phyloP scores from a whole-genome alignment of 2,113 vertebrate genomes.

The Pogonocichla stellata region DNA sequence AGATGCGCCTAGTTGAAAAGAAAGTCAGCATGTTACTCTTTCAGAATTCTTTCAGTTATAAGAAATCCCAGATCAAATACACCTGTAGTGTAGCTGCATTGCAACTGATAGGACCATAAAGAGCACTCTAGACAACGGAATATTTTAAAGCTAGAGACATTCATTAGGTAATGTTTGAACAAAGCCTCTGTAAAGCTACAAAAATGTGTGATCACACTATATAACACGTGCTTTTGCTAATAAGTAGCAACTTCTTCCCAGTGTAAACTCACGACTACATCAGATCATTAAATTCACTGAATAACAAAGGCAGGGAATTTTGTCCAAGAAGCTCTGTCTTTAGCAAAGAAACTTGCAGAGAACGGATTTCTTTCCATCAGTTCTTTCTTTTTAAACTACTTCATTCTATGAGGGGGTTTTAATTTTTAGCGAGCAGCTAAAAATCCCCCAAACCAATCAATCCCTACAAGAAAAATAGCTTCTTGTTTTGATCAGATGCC shows the following conservation, averaged over 20 bases:
- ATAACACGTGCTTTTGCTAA: not conserved
- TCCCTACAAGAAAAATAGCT: not conserved
- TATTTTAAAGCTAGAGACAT: not conserved
- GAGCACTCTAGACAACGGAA: not conserved
- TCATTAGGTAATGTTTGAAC: not conserved
- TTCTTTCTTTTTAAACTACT: not conserved
- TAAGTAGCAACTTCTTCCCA: not conserved
- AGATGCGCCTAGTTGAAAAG: not conserved
- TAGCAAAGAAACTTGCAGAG: not conserved
- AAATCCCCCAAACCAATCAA: not conserved
- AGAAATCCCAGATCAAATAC: not conserved
- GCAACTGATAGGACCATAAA: not conserved
- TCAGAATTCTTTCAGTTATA: not conserved
- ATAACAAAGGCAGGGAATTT: not conserved
- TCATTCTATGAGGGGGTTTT: not conserved
- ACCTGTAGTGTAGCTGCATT: not conserved
- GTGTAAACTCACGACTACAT: not conserved
- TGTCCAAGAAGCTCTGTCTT: not conserved
- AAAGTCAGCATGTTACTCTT: not conserved
- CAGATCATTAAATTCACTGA: not conserved
- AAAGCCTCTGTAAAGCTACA: not conserved
- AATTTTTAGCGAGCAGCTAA: not conserved
- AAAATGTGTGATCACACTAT: not conserved
- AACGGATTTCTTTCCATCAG: not conserved
- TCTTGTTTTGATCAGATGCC: not conserved